A percentile compares a stretch with the other conserved stretches of the same genome.
Evolutionary conservation across 2,797 vertebrate genomes (phyloP).

Genomic region (Kryptolebias ocellatus): DNA sequence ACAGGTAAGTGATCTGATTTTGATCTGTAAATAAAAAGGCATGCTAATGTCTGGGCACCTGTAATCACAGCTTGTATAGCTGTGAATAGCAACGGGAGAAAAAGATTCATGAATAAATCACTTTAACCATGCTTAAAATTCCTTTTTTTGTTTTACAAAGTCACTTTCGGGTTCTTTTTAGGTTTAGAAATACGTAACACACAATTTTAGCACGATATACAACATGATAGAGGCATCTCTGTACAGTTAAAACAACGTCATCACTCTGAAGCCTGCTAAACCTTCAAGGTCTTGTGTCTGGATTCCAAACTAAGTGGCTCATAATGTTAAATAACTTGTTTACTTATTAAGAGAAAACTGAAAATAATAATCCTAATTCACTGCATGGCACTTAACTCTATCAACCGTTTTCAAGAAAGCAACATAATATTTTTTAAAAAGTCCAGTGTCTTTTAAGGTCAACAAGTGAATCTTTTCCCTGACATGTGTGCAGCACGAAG

Average conservation of each 20-base stretch:
- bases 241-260: not conserved
- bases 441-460: not conserved
- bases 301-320: no score
- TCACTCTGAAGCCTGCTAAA: not conserved
- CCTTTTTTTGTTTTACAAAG: not conserved
- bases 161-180: not conserved
- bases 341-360: no score
- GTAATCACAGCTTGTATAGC: not conserved
- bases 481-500: constrained; percentile 25
- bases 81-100: no score
- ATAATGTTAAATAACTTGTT: no score
- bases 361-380: no score
- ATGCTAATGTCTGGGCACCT: not conserved
- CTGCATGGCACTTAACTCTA: no score
- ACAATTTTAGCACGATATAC: not conserved
- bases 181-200: not conserved
- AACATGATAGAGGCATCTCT: not conserved
- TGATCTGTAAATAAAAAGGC: not conserved
- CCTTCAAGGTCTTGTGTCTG: no score
- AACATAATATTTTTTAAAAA: not conserved
- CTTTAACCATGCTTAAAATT: not conserved
- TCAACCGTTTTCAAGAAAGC: no score
- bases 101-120: not conserved
- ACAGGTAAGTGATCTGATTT: constrained; percentile 1
- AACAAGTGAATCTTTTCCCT: constrained; percentile 1